A percentile compares a stretch with the other conserved stretches of the same genome.
phyloP scores from a whole-genome alignment of 2,888 invertebrate species.

The Enchytraeus crypticus region DNA sequence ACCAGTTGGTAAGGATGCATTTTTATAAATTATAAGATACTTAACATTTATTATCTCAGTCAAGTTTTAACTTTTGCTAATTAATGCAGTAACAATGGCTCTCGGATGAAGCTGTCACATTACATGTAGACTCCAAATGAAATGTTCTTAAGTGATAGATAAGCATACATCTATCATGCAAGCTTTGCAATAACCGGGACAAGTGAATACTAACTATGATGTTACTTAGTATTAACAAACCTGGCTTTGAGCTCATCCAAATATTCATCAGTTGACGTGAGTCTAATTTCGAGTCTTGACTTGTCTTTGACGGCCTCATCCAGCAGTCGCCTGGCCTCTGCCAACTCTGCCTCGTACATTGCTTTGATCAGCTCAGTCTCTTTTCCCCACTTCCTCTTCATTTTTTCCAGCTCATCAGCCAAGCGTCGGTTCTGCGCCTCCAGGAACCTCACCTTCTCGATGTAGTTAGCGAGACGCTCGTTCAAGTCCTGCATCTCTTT shows the following conservation, averaged over 20 bases:
- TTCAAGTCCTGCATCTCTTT: conserved; percentile 53
- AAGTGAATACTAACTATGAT: no score
- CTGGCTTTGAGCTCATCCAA: conserved; percentile 37
- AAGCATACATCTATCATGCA: no score
- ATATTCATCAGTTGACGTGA: conserved; percentile 48
- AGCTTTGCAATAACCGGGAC: no score
- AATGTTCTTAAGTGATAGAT: no score
- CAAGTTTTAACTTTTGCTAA: no score
- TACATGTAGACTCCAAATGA: no score
- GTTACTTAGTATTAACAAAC: no score
- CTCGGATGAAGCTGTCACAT: no score
- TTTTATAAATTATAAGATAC: no score
- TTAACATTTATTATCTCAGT: no score
- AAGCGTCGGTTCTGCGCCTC: conserved; percentile 50
- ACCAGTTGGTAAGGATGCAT: no score
- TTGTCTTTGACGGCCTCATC: conserved; percentile 51
- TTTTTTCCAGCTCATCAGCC: conserved; percentile 43
- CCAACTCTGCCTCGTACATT: conserved; percentile 51
- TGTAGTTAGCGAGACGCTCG: conserved; percentile 53
- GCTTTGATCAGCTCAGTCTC: conserved; percentile 41
- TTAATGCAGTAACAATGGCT: no score
- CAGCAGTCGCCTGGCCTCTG: conserved; percentile 50
- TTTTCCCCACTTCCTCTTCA: conserved; percentile 33
- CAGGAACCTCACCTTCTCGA: conserved; percentile 50
- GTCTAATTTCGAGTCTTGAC: conserved; percentile 50